Evolutionary conservation across 1,140 invertebrate species (phyloP).

Genomic region (Zeugodacus cucurbitae): DNA sequence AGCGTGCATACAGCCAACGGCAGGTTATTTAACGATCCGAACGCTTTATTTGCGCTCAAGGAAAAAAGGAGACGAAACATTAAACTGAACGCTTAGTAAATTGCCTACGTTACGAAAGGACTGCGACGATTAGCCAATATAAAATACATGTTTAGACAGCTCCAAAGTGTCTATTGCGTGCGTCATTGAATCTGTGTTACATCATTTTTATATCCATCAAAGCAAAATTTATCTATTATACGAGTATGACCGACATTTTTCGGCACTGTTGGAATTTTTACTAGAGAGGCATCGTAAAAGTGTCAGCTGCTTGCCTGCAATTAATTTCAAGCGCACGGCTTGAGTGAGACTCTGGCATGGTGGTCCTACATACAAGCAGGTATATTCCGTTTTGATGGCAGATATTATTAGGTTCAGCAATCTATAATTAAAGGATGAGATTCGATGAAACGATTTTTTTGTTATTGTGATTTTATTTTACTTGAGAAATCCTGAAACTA

Average conservation of each 20-base stretch:
- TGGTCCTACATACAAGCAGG: no score
- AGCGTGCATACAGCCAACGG: background rate
- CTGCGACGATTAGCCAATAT: background rate
- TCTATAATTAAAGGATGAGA: no score
- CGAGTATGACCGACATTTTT: background rate
- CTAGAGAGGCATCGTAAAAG: background rate
- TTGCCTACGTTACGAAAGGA: background rate
- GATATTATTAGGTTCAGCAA: no score
- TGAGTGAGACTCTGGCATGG: background rate
- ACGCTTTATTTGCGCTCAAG: slow-evolving; percentile 8
- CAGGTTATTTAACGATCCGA: background rate
- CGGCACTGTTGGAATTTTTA: background rate
- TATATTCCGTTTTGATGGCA: no score
- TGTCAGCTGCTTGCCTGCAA: background rate
- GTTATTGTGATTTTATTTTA: no score
- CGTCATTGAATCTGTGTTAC: slow-evolving; percentile 14
- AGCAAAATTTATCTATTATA: background rate
- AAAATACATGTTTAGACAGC: slow-evolving; percentile 10
- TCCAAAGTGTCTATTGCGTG: background rate
- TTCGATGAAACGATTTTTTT: no score
- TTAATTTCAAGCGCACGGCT: background rate
- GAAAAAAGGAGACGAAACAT: slow-evolving; percentile 7
- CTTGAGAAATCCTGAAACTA: no score
- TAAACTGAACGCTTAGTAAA: background rate
- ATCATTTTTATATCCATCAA: background rate